phyloP scores from a whole-genome alignment of 1,140 invertebrate genomes.

The Frieseomelitta varia region DNA sequence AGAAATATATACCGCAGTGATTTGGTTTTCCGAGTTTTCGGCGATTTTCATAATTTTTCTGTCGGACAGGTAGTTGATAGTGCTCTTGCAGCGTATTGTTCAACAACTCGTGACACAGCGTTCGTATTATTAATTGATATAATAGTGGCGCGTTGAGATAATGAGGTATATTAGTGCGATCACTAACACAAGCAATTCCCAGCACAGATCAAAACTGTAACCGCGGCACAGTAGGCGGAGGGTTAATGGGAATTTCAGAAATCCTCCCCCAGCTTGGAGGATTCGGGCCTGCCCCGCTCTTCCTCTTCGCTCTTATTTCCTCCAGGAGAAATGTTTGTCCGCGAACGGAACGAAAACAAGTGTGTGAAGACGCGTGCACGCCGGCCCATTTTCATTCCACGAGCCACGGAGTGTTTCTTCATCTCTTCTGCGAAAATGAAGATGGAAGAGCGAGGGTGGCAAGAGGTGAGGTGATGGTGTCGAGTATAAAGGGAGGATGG shows the following conservation, averaged over 20 bases:
- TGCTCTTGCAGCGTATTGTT: background rate
- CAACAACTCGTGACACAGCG: background rate
- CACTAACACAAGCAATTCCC: too few relatives aligned
- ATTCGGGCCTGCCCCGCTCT: too few relatives aligned
- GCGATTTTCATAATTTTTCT: too few relatives aligned
- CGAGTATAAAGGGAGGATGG: background rate
- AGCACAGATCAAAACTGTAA: too few relatives aligned
- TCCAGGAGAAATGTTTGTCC: background rate
- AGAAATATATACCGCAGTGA: too few relatives aligned
- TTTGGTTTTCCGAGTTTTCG: too few relatives aligned
- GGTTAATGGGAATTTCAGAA: background rate
- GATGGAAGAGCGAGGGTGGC: slow-evolving; percentile 10
- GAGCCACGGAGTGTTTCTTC: background rate
- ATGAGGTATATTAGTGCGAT: too few relatives aligned
- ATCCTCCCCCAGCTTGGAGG: too few relatives aligned
- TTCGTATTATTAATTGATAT: background rate
- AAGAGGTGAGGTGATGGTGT: too few relatives aligned
- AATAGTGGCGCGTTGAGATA: background rate
- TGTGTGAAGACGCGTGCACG: slow-evolving; percentile 66
- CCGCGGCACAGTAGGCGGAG: too few relatives aligned
- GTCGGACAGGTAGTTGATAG: too few relatives aligned
- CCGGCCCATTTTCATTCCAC: background rate
- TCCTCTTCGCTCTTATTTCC: slow-evolving; percentile 30
- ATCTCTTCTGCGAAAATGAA: slow-evolving; percentile 29
- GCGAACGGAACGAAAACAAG: slow-evolving; percentile 70